phyloP scores from a whole-genome alignment of 2,888 invertebrate genomes.

The Neria commutata region DNA sequence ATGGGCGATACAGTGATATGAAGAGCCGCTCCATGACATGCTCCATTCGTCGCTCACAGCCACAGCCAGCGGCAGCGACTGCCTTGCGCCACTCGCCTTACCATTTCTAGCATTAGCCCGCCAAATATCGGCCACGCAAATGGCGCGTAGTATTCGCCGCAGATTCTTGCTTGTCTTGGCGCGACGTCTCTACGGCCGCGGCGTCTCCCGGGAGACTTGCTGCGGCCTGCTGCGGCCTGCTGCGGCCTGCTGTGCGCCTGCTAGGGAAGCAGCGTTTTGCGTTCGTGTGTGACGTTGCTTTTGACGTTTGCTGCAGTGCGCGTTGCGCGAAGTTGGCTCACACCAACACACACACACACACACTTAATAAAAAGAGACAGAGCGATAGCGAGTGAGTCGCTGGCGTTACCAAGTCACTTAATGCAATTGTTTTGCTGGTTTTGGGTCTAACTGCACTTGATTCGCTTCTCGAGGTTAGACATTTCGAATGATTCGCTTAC shows the following conservation, averaged over 20 bases:
- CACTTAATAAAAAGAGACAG: constrained; percentile 10
- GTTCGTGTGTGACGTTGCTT: constrained; percentile 57
- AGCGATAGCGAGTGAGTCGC: background rate
- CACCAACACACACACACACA: constrained; percentile 14
- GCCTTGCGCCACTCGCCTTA: background rate
- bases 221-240: no score
- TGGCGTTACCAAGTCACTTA: no score
- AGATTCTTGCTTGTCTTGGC: background rate
- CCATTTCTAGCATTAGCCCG: constrained; percentile 39
- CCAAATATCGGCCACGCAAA: no score
- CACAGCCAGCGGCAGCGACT: constrained; percentile 4
- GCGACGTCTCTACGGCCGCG: no score
- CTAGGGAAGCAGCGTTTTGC: constrained; percentile 51
- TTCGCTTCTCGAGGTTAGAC: constrained; percentile 55
- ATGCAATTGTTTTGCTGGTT: constrained; percentile 12
- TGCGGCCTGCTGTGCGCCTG: constrained; percentile 57
- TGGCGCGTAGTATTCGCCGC: background rate
- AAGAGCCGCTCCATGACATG: no score
- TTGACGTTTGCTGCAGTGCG: constrained; percentile 1
- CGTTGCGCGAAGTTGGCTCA: constrained; percentile 5
- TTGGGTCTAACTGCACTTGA: constrained; percentile 52
- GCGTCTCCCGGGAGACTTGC: no score
- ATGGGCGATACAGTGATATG: no score
- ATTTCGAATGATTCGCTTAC: constrained; percentile 51
- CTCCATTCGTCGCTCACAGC: no score